Conservation (phyloP, 2,888 invertebrate genomes). For the Dimorphilus gyrociliatus region DNA sequence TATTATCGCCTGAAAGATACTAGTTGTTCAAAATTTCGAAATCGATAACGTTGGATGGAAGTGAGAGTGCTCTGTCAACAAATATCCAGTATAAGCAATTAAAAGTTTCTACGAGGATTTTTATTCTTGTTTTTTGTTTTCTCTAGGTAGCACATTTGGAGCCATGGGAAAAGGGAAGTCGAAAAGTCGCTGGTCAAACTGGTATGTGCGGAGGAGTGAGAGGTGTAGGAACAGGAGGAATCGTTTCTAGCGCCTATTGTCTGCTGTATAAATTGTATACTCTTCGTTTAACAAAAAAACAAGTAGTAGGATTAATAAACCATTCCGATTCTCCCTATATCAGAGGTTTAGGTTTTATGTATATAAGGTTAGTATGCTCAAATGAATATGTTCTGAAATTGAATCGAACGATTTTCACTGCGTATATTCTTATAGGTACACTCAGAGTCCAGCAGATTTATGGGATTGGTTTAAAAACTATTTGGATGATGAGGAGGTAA, state of each 20-base stretch:
- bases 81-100: too few species aligned
- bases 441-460: conserved; percentile 82
- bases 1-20: too few species aligned
- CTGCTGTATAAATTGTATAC: conserved; percentile 96
- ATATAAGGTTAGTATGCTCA: conserved; percentile 50
- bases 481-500: conserved; percentile 79
- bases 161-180: conserved; percentile 96
- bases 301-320: conserved; percentile 81
- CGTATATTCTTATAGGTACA: conserved; percentile 52
- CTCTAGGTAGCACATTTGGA: conserved; percentile 68
- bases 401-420: not conserved
- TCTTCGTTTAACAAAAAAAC: conserved; percentile 85
- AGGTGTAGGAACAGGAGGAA: conserved; percentile 96
- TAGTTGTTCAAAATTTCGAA: too few species aligned
- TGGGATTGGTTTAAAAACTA: conserved; percentile 95
- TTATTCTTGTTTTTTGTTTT: too few species aligned
- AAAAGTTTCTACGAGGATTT: too few species aligned
- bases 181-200: conserved; percentile 91
- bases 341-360: conserved; percentile 74
- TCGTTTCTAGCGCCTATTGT: conserved; percentile 98
- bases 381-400: conserved; percentile 39
- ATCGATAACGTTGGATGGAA: too few species aligned
- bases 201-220: conserved; percentile 99
- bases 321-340: conserved; percentile 94
- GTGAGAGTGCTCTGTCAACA: too few species aligned